Percentiles rank a stretch among this genome's conserved stretches.
phyloP scores from a whole-genome alignment of 2,113 vertebrate genomes.

The Lepisosteus oculatus region DNA sequence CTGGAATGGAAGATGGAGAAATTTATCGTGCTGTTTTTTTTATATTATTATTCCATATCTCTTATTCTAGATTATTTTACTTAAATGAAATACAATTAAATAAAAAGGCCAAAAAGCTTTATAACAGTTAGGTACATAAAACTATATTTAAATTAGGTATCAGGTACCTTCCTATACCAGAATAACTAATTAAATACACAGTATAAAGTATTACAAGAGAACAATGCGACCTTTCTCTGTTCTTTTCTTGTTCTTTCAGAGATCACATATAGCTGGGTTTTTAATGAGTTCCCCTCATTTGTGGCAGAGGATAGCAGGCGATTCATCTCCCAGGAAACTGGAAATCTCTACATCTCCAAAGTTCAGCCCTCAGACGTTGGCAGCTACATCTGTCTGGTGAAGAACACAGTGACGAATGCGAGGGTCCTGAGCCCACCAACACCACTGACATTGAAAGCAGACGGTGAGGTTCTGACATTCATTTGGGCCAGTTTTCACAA shows the following conservation, averaged over 20 bases:
- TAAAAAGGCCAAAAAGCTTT: no score
- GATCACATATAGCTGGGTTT: conserved; percentile 95
- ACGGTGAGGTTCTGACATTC: conserved; percentile 71
- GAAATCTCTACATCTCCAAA: conserved; percentile 96
- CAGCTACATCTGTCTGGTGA: conserved; percentile 94
- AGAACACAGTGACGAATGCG: conserved; percentile 88
- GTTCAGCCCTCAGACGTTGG: conserved; percentile 91
- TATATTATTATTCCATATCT: no score
- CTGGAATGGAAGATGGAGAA: no score
- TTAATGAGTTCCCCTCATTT: conserved; percentile 94
- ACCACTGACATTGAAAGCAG: conserved; percentile 85
- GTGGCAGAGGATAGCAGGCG: conserved; percentile 92
- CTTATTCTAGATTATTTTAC: no score
- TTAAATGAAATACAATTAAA: no score
- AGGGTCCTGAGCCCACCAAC: conserved; percentile 91
- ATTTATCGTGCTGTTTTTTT: no score
- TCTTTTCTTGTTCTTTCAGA: conserved; percentile 62
- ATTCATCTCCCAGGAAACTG: conserved; percentile 94
- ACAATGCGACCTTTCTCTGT: background rate
- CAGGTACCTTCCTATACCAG: no score
- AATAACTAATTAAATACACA: no score
- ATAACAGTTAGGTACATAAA: no score
- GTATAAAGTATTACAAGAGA: background rate
- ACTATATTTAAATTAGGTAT: no score
- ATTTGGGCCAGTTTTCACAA: no score